phyloP scores from a whole-genome alignment of 2,113 vertebrate genomes.

The Mus pahari region DNA sequence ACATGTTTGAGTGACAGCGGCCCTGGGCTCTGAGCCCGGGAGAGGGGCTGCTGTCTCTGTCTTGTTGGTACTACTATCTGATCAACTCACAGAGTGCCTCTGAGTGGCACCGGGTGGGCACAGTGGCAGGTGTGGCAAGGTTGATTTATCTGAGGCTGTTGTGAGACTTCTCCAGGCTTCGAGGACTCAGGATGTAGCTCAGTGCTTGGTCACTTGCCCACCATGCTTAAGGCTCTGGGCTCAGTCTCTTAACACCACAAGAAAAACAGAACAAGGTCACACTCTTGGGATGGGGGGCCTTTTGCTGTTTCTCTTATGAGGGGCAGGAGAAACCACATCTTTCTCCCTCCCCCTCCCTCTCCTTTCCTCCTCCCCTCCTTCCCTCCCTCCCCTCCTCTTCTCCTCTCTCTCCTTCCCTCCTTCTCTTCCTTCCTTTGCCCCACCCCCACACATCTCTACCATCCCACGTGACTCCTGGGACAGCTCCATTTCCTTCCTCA shows the following conservation, averaged over 20 bases:
- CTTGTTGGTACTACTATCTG: neutral
- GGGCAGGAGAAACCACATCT: rapidly evolving
- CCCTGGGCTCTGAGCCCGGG: neutral
- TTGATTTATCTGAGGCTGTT: neutral
- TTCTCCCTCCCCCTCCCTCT: too few species aligned
- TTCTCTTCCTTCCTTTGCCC: too few species aligned
- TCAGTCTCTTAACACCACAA: too few species aligned
- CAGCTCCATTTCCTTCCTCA: too few species aligned
- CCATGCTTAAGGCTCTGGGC: neutral
- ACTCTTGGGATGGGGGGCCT: neutral
- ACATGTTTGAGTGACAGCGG: neutral
- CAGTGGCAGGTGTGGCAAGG: neutral
- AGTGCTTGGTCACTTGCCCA: too few species aligned
- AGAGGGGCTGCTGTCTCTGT: neutral
- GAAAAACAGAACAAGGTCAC: neutral
- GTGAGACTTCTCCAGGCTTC: neutral
- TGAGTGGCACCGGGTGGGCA: neutral
- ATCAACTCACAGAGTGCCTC: neutral
- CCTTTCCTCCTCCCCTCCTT: neutral
- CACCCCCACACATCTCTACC: neutral
- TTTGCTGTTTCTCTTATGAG: neutral
- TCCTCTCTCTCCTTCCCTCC: neutral
- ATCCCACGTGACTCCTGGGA: neutral
- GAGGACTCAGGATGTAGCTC: neutral
- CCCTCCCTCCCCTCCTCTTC: neutral